These are phyloP conservation scores for Andrena hattorfiana DNA, from an alignment of 2,888 invertebrate genomes.

Conservation along the genomic window DNA sequence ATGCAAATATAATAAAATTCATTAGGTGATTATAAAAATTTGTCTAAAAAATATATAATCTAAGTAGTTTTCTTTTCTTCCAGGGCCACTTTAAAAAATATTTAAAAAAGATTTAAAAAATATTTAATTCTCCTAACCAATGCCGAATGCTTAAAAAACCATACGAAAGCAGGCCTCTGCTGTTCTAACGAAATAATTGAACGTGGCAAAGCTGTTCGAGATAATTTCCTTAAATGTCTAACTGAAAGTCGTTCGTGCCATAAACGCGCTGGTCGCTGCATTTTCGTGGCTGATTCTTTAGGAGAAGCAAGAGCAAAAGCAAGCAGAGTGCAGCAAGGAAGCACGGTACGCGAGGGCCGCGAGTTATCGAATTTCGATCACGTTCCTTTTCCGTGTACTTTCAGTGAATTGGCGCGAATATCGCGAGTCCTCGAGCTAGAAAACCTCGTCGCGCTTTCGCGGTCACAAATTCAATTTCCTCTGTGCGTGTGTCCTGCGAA, in stretches of 20 bases:
- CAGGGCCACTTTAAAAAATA: no score
- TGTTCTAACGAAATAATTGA: slow-evolving; percentile 8
- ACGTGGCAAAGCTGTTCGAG: background rate
- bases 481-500: slow-evolving; percentile 24
- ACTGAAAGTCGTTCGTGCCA: slow-evolving; percentile 2
- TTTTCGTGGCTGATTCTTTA: slow-evolving; percentile 17
- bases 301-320: background rate
- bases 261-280: slow-evolving; percentile 18
- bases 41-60: no score
- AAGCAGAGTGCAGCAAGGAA: slow-evolving; percentile 6
- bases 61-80: no score
- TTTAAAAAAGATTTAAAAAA: no score
- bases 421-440: slow-evolving; percentile 42
- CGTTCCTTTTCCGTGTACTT: slow-evolving; percentile 68
- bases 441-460: slow-evolving; percentile 59
- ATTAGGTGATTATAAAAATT: no score
- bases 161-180: background rate
- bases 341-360: slow-evolving; percentile 21
- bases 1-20: no score
- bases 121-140: background rate
- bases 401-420: slow-evolving; percentile 65
- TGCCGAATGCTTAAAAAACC: background rate
- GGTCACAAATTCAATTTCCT: slow-evolving; percentile 69
- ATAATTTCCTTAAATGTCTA: slow-evolving; percentile 24
- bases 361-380: slow-evolving; percentile 77